Percentiles rank a stretch among this genome's conserved stretches.
Conservation (phyloP, 2,797 vertebrate genomes). For the Rhinogobio ventralis region DNA sequence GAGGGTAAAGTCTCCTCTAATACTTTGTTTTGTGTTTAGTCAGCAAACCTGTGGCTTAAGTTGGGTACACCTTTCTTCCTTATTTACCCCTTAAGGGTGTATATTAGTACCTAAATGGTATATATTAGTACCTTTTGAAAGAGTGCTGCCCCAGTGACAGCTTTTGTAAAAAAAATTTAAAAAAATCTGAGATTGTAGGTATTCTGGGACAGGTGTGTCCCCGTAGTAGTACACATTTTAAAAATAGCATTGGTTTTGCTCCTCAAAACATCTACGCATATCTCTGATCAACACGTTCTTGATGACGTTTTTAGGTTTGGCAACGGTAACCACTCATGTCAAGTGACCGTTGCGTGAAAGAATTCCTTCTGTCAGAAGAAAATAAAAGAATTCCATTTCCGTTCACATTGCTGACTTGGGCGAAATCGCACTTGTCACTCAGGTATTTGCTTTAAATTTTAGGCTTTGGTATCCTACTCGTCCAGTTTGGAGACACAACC, state of each 20-base stretch:
- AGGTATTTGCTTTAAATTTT: conserved; percentile 21
- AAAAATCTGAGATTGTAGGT: neutral
- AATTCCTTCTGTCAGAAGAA: neutral
- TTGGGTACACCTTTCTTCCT: neutral
- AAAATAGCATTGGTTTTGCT: conserved; percentile 8
- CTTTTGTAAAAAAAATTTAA: too few relatives aligned
- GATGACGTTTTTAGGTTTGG: conserved; percentile 2
- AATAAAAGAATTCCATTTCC: neutral
- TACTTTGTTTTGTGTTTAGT: conserved; percentile 17
- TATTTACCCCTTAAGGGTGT: neutral
- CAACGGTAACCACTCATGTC: neutral
- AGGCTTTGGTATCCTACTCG: neutral
- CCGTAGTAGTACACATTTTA: neutral
- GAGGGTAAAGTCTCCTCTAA: conserved; percentile 16
- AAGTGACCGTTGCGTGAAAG: neutral
- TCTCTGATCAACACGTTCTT: neutral
- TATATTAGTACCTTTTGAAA: neutral
- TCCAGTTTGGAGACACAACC: conserved; percentile 38
- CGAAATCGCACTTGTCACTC: neutral
- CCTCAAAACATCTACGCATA: neutral
- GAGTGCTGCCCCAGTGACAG: neutral
- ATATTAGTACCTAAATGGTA: neutral
- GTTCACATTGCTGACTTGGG: neutral
- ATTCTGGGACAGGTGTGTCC: conserved; percentile 4
- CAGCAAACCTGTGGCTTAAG: conserved; percentile 3